Evolutionary conservation across 2,797 vertebrate species (phyloP).

Genomic region (Falco columbarius): DNA sequence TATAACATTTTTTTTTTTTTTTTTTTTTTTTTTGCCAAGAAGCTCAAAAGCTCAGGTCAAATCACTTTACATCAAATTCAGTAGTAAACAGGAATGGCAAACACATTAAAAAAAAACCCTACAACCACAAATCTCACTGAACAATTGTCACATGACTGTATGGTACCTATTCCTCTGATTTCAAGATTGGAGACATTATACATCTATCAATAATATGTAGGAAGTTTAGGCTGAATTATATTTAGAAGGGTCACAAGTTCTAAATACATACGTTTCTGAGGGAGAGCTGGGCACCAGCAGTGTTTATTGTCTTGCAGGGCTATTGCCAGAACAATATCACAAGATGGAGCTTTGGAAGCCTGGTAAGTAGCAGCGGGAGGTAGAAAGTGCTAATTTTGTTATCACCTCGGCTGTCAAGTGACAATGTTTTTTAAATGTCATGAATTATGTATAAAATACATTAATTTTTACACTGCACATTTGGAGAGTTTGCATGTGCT

Average conservation of each 20-base stretch:
- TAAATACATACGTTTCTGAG: background rate
- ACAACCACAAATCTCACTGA: background rate
- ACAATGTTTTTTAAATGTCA: conserved; percentile 24
- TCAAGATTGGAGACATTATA: background rate
- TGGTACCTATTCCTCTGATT: background rate
- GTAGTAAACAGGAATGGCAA: background rate
- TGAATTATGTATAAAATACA: conserved; percentile 22
- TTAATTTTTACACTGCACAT: background rate
- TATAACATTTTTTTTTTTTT: background rate
- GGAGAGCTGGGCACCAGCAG: background rate
- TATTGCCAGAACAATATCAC: background rate
- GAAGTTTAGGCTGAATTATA: background rate
- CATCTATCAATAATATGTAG: no score
- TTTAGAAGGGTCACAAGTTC: background rate
- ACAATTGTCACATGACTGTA: background rate
- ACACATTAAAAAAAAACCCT: background rate
- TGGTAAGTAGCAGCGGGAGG: background rate
- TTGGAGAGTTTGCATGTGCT: background rate
- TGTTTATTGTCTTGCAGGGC: background rate
- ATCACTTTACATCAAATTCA: background rate
- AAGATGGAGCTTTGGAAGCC: background rate
- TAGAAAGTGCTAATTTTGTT: conserved; percentile 23
- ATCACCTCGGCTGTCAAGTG: conserved; percentile 32
- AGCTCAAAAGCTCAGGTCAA: background rate
- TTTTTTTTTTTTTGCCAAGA: background rate